Evolutionary conservation across 2,888 invertebrate genomes (phyloP).

Genomic region (Gonocerus acuteangulatus): DNA sequence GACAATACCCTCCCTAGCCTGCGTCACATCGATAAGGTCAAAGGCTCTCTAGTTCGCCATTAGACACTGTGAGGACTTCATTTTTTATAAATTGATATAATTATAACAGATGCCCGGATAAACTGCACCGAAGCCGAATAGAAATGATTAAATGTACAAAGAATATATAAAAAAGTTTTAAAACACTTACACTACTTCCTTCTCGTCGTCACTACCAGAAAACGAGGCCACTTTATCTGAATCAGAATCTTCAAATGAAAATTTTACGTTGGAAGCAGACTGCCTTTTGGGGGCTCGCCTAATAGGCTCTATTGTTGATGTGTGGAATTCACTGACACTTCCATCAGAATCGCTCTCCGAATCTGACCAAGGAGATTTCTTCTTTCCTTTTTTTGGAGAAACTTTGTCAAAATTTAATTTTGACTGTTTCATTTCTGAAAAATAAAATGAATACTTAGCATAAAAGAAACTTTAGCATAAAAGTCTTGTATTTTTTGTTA

Average conservation of each 20-base stretch:
- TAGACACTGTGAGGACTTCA: too few species aligned
- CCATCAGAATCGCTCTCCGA: conserved; percentile 36
- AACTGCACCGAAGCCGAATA: too few species aligned
- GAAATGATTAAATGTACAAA: too few species aligned
- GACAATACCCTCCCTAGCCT: too few species aligned
- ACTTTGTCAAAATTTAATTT: conserved; percentile 16
- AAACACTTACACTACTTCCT: conserved; percentile 24
- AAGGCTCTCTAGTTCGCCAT: too few species aligned
- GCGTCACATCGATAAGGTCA: too few species aligned
- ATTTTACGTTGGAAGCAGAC: conserved; percentile 36
- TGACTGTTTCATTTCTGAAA: conserved; percentile 19
- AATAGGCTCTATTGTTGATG: conserved; percentile 5
- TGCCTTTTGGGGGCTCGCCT: conserved; percentile 24
- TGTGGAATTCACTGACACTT: neutral
- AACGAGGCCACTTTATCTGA: conserved; percentile 25
- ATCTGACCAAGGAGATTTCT: conserved; percentile 16
- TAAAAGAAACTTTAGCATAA: neutral
- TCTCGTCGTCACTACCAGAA: conserved; percentile 23
- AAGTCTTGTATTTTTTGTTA: neutral
- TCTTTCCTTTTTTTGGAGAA: conserved; percentile 4
- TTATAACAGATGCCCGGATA: too few species aligned
- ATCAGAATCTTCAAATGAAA: conserved; percentile 34
- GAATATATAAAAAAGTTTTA: too few species aligned
- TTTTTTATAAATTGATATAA: too few species aligned
- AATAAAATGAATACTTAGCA: neutral